Evolutionary conservation across 2,113 vertebrate genomes (phyloP), one percentile per base, ranked within the genome.

Genomic region (Strigops habroptila): DNA sequence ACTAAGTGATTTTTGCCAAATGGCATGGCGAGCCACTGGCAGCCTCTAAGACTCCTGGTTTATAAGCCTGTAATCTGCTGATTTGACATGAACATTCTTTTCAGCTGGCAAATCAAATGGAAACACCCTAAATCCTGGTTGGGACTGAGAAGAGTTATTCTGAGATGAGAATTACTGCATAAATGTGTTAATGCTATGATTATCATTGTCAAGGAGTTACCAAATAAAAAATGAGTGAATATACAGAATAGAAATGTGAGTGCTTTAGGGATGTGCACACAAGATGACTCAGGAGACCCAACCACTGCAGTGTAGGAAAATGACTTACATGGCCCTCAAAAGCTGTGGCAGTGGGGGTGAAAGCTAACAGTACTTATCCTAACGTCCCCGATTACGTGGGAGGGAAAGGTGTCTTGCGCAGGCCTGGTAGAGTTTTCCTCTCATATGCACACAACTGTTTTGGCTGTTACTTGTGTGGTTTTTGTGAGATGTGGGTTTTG

Each of bases 1-100:
- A 67, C 71, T 91, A 37, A 68, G 82, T 93, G 88, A 88, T 77
- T 91, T 95, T 82, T 90, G 67, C 76, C 88, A 67, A 94, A 86
- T 77, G 70, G 70, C 44, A 52, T 27, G 79, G 63, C 3, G 9
- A 87, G 59, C 51, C 59, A 63, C 53, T 85, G 59, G 53, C 84
- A 96, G 53, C 44, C 37, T 80, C 52, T 69, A 31, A 79, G 52
- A 68, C 88, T 92, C n/a, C 49, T 51, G 62, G 33, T 82, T 88
- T 74, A 22, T 89, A 87, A 93, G n/a, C 48, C 81, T 85, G 33
- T 94, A 71, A 88, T 95, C 86, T 93, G 62, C 84, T 24, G 6
- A 73, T 2, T 95, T 85, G 74, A 85, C 62, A 49, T 10, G 71
- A 81, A 60, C 15, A 3, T 90, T 82, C 63, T 82, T 82, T 85